These are phyloP conservation scores for Corythornis vintsioides DNA, from an alignment of 2,113 vertebrate genomes.

Conservation along the genomic window DNA sequence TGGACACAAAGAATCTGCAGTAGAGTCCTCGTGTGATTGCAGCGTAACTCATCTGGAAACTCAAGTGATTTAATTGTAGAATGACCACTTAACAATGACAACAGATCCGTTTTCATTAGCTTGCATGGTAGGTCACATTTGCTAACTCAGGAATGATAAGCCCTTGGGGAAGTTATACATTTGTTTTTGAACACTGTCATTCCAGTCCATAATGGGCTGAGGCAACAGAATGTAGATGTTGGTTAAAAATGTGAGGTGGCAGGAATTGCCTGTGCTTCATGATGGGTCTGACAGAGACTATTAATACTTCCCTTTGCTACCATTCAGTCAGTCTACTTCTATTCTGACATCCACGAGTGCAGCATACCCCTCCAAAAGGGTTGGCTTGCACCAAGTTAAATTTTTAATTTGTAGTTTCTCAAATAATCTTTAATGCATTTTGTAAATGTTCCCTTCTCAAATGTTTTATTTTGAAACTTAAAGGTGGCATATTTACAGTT, in stretches of 20 bases:
- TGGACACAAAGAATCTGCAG: neutral
- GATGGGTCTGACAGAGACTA: neutral
- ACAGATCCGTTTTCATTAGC: neutral
- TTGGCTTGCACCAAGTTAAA: neutral
- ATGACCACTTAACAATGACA: neutral
- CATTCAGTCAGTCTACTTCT: neutral
- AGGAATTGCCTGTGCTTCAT: neutral
- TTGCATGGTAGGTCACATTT: neutral
- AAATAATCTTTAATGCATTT: neutral
- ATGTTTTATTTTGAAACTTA: neutral
- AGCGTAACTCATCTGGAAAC: neutral
- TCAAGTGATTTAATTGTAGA: neutral
- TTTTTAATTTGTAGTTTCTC: neutral
- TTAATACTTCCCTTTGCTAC: neutral
- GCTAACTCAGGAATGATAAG: neutral
- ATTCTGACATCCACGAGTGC: neutral
- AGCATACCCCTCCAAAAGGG: neutral
- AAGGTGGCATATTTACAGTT: neutral
- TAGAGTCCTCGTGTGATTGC: neutral
- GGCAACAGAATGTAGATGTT: neutral
- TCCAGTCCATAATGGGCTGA: neutral
- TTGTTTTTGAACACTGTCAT: neutral
- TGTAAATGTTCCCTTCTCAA: neutral
- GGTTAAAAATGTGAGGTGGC: neutral
- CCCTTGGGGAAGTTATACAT: neutral